Conservation (phyloP, 64 coral and sea anemone species). For the Anthopleura sola region DNA sequence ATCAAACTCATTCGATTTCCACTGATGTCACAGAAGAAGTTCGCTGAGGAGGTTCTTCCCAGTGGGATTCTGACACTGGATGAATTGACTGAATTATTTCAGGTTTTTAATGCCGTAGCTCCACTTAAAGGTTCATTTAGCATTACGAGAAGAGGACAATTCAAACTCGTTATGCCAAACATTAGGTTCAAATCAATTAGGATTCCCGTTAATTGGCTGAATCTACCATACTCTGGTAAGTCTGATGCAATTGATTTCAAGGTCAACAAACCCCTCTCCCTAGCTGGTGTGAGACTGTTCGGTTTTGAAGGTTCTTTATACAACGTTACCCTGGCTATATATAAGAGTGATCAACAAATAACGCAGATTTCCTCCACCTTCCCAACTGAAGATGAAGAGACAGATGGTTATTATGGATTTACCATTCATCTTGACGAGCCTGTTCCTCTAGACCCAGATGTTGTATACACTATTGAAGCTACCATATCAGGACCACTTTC, state of each 20-base stretch:
- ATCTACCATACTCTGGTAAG: too few relatives aligned
- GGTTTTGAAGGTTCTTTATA: not conserved
- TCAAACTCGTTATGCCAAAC: too few relatives aligned
- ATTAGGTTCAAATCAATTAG: not conserved
- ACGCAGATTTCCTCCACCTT: not conserved
- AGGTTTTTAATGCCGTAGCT: not conserved
- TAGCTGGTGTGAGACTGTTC: not conserved
- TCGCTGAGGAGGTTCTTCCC: not conserved
- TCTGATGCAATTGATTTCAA: not conserved
- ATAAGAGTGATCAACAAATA: not conserved
- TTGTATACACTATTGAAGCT: not conserved
- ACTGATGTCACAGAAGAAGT: not conserved
- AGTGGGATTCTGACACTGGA: not conserved
- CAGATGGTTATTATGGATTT: not conserved
- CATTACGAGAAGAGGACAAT: not conserved
- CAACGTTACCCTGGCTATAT: not conserved
- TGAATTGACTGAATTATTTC: not conserved
- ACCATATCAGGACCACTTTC: not conserved
- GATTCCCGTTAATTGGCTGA: too few relatives aligned
- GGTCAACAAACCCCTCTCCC: not conserved
- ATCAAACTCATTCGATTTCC: conserved; percentile 26
- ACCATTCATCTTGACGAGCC: not conserved
- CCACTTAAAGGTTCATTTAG: not conserved
- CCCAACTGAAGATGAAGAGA: too few relatives aligned
- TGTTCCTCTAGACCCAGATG: not conserved